Percentiles rank a stretch among this genome's conserved stretches.
Conservation (phyloP, 2,888 invertebrate genomes). For the Bombylius major region DNA sequence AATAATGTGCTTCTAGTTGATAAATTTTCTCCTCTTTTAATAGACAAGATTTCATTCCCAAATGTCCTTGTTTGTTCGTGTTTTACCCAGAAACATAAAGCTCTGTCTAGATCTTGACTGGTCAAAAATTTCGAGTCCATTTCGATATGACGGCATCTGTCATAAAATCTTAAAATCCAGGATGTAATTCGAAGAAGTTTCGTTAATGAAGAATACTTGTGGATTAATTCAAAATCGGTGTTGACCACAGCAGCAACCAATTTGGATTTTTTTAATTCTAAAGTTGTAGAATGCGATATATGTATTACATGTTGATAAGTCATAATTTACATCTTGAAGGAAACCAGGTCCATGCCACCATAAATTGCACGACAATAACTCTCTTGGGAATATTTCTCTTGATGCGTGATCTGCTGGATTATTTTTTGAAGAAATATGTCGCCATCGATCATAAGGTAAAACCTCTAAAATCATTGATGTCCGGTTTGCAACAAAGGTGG, state of each 20-base stretch:
- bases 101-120: not conserved
- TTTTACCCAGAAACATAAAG: not conserved
- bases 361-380: too few species aligned
- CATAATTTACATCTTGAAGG: too few species aligned
- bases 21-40: not conserved
- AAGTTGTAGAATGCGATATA: too few species aligned
- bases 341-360: too few species aligned
- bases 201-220: not conserved
- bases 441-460: too few species aligned
- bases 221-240: not conserved
- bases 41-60: not conserved
- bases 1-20: not conserved
- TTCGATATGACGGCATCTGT: not conserved
- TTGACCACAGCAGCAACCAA: not conserved
- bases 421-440: too few species aligned
- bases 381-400: too few species aligned
- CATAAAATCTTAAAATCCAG: not conserved
- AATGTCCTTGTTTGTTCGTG: not conserved
- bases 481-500: too few species aligned
- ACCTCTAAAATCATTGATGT: too few species aligned
- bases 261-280: too few species aligned
- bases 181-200: not conserved
- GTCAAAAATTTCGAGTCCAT: not conserved
- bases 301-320: too few species aligned
- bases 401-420: too few species aligned